These are phyloP conservation scores for Phocoena phocoena DNA, from an alignment of 2,113 vertebrate genomes.

Conservation along the genomic window DNA sequence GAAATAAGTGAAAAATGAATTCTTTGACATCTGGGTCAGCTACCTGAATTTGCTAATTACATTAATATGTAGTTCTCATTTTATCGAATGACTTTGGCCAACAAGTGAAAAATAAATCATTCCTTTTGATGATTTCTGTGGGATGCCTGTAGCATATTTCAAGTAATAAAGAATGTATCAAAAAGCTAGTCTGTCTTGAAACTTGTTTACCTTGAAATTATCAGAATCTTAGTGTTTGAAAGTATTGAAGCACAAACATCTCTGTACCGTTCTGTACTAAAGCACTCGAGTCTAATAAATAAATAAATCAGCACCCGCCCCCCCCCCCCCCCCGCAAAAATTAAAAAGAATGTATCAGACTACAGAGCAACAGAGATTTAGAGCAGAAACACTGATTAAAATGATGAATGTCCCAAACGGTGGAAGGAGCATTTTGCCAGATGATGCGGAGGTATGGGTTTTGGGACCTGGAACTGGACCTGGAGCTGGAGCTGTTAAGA, in stretches of 20 bases:
- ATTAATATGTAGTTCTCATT: slow-evolving; percentile 38
- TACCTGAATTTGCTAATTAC: slow-evolving; percentile 50
- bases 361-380: neutral
- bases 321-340: too few species aligned
- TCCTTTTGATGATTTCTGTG: slow-evolving; percentile 6
- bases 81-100: slow-evolving; percentile 40
- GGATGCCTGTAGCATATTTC: neutral
- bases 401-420: neutral
- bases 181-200: slow-evolving; percentile 91
- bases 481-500: slow-evolving; percentile 55
- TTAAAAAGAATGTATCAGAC: neutral
- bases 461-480: slow-evolving; percentile 56
- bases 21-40: slow-evolving; percentile 47
- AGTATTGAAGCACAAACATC: slow-evolving; percentile 97
- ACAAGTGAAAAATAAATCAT: slow-evolving; percentile 49
- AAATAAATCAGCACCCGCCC: slow-evolving; percentile 87
- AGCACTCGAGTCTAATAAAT: slow-evolving; percentile 88
- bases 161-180: slow-evolving; percentile 5
- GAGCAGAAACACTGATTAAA: slow-evolving; percentile 5
- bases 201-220: slow-evolving; percentile 92
- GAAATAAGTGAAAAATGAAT: slow-evolving; percentile 61
- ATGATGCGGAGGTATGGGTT: slow-evolving; percentile 64
- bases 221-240: slow-evolving; percentile 90
- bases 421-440: slow-evolving; percentile 52
- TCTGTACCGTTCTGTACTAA: slow-evolving; percentile 89